Conservation (phyloP, 2,888 invertebrate genomes). For the Andrena marginata region DNA sequence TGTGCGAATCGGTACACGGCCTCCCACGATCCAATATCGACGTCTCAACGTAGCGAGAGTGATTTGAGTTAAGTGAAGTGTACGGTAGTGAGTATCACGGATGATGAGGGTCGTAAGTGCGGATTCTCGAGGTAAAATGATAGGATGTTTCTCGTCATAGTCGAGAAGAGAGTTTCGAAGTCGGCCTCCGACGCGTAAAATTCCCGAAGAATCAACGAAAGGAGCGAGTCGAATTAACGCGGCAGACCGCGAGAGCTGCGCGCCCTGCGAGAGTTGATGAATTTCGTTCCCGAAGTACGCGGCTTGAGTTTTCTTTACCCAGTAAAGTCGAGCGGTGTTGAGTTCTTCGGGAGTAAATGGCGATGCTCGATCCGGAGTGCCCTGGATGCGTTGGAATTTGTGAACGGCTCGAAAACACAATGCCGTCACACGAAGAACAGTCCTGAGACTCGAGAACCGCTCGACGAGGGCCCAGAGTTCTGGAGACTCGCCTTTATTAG, state of each 20-base stretch:
- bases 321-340: not conserved
- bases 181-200: not conserved
- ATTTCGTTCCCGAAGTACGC: not conserved
- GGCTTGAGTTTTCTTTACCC: not conserved
- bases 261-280: not conserved
- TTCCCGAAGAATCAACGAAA: not conserved
- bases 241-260: not conserved
- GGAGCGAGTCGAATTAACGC: not conserved
- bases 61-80: too few relatives aligned
- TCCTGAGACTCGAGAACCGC: not conserved
- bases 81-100: too few relatives aligned
- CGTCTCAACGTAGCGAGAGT: too few relatives aligned
- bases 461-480: not conserved
- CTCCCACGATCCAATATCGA: too few relatives aligned
- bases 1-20: too few relatives aligned
- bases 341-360: not conserved
- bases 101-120: too few relatives aligned
- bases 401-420: not conserved
- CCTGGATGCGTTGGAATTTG: not conserved
- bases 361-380: not conserved
- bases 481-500: not conserved
- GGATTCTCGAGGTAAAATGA: not conserved
- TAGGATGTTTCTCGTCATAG: not conserved
- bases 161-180: not conserved
- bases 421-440: not conserved